Evolutionary conservation across 2,113 vertebrate species (phyloP).

Genomic region (Urocynchramus pylzowi): DNA sequence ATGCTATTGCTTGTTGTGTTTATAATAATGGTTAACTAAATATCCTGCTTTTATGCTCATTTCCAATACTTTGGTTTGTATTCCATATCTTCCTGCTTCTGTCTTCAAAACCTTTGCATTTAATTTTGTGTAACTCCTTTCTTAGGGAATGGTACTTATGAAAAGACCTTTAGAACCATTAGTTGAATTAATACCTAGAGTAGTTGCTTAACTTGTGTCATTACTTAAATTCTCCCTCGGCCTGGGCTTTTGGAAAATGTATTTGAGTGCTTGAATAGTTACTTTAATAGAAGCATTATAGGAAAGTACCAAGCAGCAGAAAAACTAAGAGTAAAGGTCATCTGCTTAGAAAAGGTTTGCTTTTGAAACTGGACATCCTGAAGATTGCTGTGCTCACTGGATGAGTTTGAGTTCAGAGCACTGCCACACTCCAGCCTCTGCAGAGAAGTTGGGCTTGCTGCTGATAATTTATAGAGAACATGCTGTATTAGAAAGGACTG

Average conservation of each 20-base stretch:
- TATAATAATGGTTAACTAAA: background rate
- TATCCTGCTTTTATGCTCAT: background rate
- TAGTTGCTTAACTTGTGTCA: background rate
- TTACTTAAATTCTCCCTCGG: background rate
- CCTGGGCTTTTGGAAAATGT: background rate
- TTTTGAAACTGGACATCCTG: background rate
- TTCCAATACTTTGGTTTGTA: background rate
- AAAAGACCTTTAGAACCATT: background rate
- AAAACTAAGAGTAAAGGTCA: background rate
- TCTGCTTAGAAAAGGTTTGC: background rate
- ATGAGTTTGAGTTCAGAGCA: background rate
- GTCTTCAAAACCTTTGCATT: background rate
- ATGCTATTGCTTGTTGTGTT: background rate
- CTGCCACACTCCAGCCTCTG: fast-evolving
- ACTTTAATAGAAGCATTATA: background rate
- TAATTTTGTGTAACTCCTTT: background rate
- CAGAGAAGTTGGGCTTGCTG: background rate
- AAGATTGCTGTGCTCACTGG: background rate
- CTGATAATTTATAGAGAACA: background rate
- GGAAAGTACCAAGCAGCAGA: background rate
- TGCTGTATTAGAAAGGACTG: background rate
- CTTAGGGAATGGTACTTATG: background rate
- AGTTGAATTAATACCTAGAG: background rate
- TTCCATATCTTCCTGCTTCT: background rate
- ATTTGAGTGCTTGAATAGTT: background rate